phyloP scores from a whole-genome alignment of 2,797 vertebrate genomes.

The Sebastes oblongus region DNA sequence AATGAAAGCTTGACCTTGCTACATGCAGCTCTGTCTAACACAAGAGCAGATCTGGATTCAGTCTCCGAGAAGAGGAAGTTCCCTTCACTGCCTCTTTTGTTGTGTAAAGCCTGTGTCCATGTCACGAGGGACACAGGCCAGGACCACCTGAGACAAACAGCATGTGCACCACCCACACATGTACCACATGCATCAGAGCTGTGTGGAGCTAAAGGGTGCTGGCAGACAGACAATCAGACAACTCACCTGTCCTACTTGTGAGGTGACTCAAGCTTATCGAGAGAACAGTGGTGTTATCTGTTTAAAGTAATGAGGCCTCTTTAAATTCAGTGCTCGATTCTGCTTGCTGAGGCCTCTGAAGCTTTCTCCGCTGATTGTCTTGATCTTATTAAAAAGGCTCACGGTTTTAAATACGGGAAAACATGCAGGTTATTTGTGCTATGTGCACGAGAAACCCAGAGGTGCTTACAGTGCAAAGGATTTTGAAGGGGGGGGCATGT shows the following conservation, averaged over 20 bases:
- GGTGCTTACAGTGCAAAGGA: constrained; percentile 56
- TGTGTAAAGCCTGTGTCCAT: constrained; percentile 61
- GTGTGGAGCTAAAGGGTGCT: not conserved
- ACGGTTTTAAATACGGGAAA: constrained; percentile 54
- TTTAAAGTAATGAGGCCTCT: constrained; percentile 59
- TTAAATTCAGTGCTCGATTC: not conserved
- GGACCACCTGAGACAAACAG: constrained; percentile 67
- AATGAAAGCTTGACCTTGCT: not conserved
- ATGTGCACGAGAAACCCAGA: constrained; percentile 39
- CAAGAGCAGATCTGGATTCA: constrained; percentile 32
- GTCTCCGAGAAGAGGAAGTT: constrained; percentile 56
- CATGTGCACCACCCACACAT: constrained; percentile 61
- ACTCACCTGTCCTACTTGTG: constrained; percentile 19
- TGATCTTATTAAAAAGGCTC: constrained; percentile 61
- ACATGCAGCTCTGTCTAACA: not conserved
- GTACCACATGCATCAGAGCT: constrained; percentile 10
- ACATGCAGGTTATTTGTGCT: constrained; percentile 53
- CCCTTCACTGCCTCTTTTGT: constrained; percentile 48
- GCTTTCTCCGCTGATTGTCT: constrained; percentile 55
- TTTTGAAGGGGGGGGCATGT: constrained; percentile 46
- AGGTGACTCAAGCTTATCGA: constrained; percentile 38
- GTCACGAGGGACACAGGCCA: constrained; percentile 60
- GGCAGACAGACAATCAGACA: constrained; percentile 1
- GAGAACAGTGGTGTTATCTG: constrained; percentile 38
- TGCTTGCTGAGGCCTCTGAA: constrained; percentile 11